Conservation (phyloP, 2,888 invertebrate genomes). For the Megaustenia siamemsis region DNA sequence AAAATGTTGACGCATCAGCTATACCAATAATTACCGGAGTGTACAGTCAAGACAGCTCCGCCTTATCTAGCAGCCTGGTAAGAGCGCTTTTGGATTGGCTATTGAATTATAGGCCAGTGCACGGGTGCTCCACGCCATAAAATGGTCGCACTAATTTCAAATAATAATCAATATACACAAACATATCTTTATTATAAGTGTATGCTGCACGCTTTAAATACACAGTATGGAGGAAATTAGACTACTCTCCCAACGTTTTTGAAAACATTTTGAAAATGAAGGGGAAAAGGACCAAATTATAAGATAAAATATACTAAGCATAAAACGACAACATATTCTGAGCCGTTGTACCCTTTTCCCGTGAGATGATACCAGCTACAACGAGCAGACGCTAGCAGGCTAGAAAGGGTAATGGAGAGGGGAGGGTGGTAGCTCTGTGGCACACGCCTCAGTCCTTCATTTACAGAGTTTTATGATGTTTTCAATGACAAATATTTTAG, state of each 20-base stretch:
- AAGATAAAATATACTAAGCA: background rate
- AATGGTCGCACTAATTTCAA: slow-evolving; percentile 12
- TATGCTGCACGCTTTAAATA: background rate
- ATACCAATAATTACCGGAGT: slow-evolving; percentile 7
- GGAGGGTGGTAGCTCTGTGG: background rate
- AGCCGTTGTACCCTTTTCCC: slow-evolving; percentile 33
- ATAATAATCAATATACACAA: slow-evolving; percentile 14
- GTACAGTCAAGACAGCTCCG: slow-evolving; percentile 16
- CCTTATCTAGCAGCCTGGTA: slow-evolving; percentile 41
- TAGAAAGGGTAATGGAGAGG: slow-evolving; percentile 15
- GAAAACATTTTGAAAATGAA: background rate
- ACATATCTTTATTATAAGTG: background rate
- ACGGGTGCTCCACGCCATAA: slow-evolving; percentile 13
- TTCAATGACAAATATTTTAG: slow-evolving; percentile 37
- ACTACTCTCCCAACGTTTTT: too few species aligned
- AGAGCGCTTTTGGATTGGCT: slow-evolving; percentile 28
- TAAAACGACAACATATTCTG: background rate
- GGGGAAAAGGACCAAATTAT: background rate
- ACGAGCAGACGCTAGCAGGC: slow-evolving; percentile 41
- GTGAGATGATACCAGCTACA: slow-evolving; percentile 31
- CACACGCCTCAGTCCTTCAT: slow-evolving; percentile 29
- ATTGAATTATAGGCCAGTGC: slow-evolving; percentile 46
- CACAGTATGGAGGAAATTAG: background rate
- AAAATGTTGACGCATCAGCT: slow-evolving; percentile 31
- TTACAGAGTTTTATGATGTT: slow-evolving; percentile 37